Percentiles rank a stretch among this genome's conserved stretches.
These are phyloP conservation scores for Branchipolynoe longqiensis DNA, from an alignment of 2,888 invertebrate species.

Conservation along the genomic window DNA sequence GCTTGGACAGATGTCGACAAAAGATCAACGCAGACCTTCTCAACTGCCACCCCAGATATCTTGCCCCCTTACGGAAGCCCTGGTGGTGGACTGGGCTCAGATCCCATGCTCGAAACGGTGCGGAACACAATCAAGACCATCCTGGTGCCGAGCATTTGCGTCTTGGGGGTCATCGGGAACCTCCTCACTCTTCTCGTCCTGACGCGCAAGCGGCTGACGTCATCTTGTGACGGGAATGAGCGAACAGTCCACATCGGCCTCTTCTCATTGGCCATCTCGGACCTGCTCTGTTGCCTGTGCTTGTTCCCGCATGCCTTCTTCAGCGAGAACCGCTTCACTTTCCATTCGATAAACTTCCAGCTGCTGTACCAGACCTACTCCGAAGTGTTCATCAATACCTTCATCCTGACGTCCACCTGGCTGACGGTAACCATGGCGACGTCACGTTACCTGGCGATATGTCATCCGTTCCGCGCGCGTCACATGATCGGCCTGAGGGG, in stretches of 20 bases:
- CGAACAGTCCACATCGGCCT: constrained; percentile 90
- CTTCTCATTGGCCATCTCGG: constrained; percentile 90
- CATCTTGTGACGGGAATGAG: constrained; percentile 86
- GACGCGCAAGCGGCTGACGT: constrained; percentile 83
- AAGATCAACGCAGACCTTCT: too few species aligned
- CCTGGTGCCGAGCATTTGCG: constrained; percentile 64
- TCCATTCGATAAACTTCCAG: constrained; percentile 55
- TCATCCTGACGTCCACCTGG: constrained; percentile 87
- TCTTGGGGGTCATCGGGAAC: constrained; percentile 88
- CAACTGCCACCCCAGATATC: too few species aligned
- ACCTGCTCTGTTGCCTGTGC: constrained; percentile 84
- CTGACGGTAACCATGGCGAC: constrained; percentile 88
- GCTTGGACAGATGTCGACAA: too few species aligned
- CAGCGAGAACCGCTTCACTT: constrained; percentile 63
- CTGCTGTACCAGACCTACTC: constrained; percentile 75
- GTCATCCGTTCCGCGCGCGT: constrained; percentile 87
- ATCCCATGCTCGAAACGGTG: not conserved
- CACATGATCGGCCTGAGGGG: constrained; percentile 85
- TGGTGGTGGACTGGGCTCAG: not conserved
- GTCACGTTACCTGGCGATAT: constrained; percentile 89
- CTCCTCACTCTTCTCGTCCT: constrained; percentile 89
- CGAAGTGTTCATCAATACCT: constrained; percentile 76
- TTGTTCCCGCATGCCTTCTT: constrained; percentile 84
- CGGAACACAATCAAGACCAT: constrained; percentile 53
- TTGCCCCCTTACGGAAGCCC: too few species aligned